These are phyloP conservation scores for Nomada ferruginata DNA, from an alignment of 2,888 invertebrate species.

Conservation along the genomic window DNA sequence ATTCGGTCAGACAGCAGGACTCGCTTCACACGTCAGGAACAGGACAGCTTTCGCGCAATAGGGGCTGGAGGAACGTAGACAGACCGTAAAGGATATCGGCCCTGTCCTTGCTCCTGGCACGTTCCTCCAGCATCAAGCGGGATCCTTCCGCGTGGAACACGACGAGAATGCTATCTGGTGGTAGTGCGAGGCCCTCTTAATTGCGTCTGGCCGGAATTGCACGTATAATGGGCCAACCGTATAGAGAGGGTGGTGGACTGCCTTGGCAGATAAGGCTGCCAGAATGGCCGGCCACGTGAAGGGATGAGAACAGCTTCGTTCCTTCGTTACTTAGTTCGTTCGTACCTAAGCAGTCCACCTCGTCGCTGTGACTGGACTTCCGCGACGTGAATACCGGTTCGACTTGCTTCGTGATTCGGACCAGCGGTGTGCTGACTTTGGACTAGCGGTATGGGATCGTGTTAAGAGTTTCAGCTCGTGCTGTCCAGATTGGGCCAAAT, in stretches of 20 bases:
- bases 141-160: constrained; percentile 45
- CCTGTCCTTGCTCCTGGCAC: constrained; percentile 65
- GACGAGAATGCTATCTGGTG: constrained; percentile 59
- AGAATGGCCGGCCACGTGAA: constrained; percentile 41
- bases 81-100: constrained; percentile 67
- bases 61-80: constrained; percentile 41
- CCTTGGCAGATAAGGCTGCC: constrained; percentile 66
- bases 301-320: constrained; percentile 33
- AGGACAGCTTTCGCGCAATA: constrained; percentile 35
- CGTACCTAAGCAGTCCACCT: constrained; percentile 14
- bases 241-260: constrained; percentile 36
- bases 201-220: constrained; percentile 68
- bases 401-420: constrained; percentile 16
- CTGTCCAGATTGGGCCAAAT: background rate
- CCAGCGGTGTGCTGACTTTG: constrained; percentile 39
- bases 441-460: background rate
- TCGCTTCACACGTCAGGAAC: constrained; percentile 65
- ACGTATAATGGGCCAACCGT: constrained; percentile 64
- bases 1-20: constrained; percentile 40
- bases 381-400: constrained; percentile 21
- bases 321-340: constrained; percentile 51
- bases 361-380: constrained; percentile 2
- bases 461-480: background rate
- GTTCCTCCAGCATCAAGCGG: constrained; percentile 34
- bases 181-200: constrained; percentile 64